Percentiles rank a stretch among this genome's conserved stretches.
Evolutionary conservation across 2,888 invertebrate genomes (phyloP).

Genomic region (Phengaris arion): DNA sequence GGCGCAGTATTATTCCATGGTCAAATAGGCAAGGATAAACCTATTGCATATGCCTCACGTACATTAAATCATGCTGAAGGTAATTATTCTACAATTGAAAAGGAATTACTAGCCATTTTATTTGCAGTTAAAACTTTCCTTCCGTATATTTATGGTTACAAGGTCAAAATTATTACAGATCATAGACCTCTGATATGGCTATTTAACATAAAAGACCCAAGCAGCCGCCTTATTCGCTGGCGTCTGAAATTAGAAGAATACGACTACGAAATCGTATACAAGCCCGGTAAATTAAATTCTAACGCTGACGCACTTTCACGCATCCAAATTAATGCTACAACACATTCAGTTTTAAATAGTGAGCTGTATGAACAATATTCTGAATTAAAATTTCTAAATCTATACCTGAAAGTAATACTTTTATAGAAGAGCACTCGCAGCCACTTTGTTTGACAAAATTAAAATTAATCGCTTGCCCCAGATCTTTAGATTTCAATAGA

Average conservation of each 20-base stretch:
- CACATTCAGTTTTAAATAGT: background rate
- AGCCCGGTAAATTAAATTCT: constrained; percentile 35
- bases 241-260: constrained; percentile 19
- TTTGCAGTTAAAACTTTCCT: background rate
- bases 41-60: constrained; percentile 40
- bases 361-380: background rate
- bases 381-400: too few species aligned
- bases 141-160: constrained; percentile 35
- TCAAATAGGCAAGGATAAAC: constrained; percentile 34
- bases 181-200: constrained; percentile 17
- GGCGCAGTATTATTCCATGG: constrained; percentile 27
- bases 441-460: too few species aligned
- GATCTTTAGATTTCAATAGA: background rate
- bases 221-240: constrained; percentile 34
- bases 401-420: too few species aligned
- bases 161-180: constrained; percentile 35
- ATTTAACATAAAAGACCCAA: constrained; percentile 29
- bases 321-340: constrained; percentile 28
- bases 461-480: too few species aligned
- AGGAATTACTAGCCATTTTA: background rate
- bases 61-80: constrained; percentile 39
- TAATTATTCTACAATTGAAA: constrained; percentile 39
- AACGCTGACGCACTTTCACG: constrained; percentile 41
- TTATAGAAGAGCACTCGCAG: too few species aligned
- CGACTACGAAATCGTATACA: constrained; percentile 35